A percentile compares a stretch with the other conserved stretches of the same genome.
These are phyloP conservation scores for Rhagologus leucostigma DNA, from an alignment of 2,113 vertebrate species.

Conservation along the genomic window DNA sequence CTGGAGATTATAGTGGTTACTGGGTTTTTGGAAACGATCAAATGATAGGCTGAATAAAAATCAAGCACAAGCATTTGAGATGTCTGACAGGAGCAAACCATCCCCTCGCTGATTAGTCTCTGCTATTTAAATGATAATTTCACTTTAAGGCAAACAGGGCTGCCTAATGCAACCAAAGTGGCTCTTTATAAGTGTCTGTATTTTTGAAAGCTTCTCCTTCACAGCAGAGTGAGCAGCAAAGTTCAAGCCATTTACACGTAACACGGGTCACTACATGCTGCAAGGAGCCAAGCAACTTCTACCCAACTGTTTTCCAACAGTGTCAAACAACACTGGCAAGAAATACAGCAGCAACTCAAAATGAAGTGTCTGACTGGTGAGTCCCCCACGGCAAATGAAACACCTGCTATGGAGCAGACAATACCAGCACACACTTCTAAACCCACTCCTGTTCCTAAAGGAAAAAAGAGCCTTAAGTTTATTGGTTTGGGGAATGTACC, in stretches of 20 bases:
- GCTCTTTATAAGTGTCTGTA: background rate
- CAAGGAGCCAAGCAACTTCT: background rate
- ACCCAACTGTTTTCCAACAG: background rate
- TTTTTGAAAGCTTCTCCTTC: slow-evolving; percentile 40
- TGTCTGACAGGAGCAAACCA: background rate
- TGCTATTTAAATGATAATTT: slow-evolving; percentile 55
- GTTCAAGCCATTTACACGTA: background rate
- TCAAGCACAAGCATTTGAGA: background rate
- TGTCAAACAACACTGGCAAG: background rate
- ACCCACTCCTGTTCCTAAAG: background rate
- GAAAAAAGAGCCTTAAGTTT: background rate
- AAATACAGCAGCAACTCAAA: background rate
- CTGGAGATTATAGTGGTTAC: background rate
- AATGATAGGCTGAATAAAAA: slow-evolving; percentile 22
- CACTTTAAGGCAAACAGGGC: slow-evolving; percentile 7
- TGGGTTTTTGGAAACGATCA: background rate
- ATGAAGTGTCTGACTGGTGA: background rate
- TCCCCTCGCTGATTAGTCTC: background rate
- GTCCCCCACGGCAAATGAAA: background rate
- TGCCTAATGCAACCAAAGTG: slow-evolving; percentile 5
- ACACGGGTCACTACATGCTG: slow-evolving; percentile 5
- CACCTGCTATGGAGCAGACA: background rate
- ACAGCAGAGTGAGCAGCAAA: background rate
- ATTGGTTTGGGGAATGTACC: background rate
- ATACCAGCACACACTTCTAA: background rate